Percentiles rank a stretch among this genome's conserved stretches.
These are phyloP conservation scores for Oxyruncus cristatus DNA, from an alignment of 2,113 vertebrate species.

Conservation along the genomic window DNA sequence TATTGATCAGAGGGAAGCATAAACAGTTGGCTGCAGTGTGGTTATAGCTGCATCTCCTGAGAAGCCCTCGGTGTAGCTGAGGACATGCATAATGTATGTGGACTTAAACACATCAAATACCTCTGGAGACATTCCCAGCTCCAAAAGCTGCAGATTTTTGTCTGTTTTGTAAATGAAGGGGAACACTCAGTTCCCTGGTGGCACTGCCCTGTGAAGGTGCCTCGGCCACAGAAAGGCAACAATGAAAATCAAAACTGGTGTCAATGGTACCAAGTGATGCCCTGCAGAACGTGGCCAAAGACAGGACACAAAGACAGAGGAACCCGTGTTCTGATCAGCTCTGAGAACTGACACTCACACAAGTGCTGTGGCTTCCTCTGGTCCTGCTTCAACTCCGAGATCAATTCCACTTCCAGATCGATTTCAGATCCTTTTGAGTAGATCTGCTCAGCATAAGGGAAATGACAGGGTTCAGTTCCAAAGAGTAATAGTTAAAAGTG, in stretches of 20 bases:
- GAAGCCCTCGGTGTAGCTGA: background rate
- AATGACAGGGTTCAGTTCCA: background rate
- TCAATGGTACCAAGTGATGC: rapidly evolving
- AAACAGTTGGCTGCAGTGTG: background rate
- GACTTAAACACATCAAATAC: background rate
- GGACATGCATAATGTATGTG: background rate
- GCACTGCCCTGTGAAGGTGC: background rate
- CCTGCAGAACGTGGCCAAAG: rapidly evolving
- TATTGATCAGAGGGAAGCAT: background rate
- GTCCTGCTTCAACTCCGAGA: background rate
- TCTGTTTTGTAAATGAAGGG: background rate
- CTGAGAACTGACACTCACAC: background rate
- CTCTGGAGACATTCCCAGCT: background rate
- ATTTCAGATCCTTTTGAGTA: background rate
- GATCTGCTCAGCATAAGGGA: background rate
- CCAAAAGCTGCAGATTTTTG: background rate
- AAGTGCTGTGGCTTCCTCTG: background rate
- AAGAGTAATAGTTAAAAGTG: background rate
- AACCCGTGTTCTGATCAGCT: rapidly evolving
- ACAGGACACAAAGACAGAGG: rapidly evolving
- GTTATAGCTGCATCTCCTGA: background rate
- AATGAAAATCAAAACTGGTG: rapidly evolving
- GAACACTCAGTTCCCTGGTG: rapidly evolving
- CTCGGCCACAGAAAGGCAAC: background rate
- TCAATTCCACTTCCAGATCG: background rate